These are phyloP conservation scores for Mionectes olivaceus DNA, from an alignment of 2,797 vertebrate species.

Conservation along the genomic window DNA sequence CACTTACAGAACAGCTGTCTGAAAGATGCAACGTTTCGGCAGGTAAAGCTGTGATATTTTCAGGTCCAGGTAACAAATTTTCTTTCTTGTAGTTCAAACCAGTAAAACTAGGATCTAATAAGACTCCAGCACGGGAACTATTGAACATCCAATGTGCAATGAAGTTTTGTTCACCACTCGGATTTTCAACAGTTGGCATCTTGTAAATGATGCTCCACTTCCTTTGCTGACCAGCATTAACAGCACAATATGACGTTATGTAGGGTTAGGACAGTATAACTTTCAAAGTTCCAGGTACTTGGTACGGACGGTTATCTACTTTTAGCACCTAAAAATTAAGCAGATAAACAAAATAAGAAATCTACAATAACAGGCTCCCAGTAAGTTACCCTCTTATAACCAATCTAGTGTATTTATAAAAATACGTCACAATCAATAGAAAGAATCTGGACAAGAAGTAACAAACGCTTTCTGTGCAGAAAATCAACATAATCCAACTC, in stretches of 20 bases:
- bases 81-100: conserved; percentile 68
- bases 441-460: background rate
- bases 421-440: background rate
- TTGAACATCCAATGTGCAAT: conserved; percentile 84
- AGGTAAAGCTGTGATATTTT: conserved; percentile 48
- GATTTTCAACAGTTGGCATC: conserved; percentile 86
- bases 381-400: background rate
- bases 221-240: background rate
- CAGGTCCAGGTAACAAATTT: conserved; percentile 63
- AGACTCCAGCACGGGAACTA: conserved; percentile 86
- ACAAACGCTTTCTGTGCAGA: background rate
- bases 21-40: conserved; percentile 77
- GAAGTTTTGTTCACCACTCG: conserved; percentile 79
- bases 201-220: conserved; percentile 42
- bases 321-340: conserved; percentile 26
- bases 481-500: background rate
- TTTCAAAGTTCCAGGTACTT: background rate
- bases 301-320: background rate
- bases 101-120: conserved; percentile 79
- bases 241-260: accelerated
- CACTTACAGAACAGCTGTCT: conserved; percentile 78
- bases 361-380: background rate
- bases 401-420: background rate
- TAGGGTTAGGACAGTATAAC: background rate
- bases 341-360: background rate